These are phyloP conservation scores for Drosophila bipectinata DNA, from an alignment of 1,140 invertebrate species.

Conservation along the genomic window DNA sequence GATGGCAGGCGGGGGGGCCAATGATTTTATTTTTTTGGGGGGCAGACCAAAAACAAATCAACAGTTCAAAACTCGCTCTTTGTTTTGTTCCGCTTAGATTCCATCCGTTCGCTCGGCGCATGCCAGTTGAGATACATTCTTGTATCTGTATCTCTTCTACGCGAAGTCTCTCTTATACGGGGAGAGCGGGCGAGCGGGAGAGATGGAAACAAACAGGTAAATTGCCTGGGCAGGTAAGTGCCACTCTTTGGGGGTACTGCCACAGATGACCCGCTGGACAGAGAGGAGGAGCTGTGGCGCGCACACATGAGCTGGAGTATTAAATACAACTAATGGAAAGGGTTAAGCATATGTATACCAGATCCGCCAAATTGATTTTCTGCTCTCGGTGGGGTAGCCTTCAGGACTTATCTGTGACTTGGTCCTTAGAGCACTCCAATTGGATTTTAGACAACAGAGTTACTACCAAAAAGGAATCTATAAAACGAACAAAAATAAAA, in stretches of 20 bases:
- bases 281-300: neutral
- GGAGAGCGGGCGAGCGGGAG: constrained; percentile 1
- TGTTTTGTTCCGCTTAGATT: constrained; percentile 59
- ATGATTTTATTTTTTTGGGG: neutral
- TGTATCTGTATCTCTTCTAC: neutral
- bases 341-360: constrained; percentile 5
- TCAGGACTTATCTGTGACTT: neutral
- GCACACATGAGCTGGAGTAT: neutral
- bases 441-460: neutral
- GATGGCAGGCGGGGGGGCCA: no score
- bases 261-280: neutral
- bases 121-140: neutral
- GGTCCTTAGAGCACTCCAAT: neutral
- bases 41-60: constrained; percentile 57
- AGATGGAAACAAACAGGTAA: constrained; percentile 15
- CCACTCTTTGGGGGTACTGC: constrained; percentile 1
- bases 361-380: constrained; percentile 4
- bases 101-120: constrained; percentile 18
- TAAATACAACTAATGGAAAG: constrained; percentile 2
- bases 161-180: constrained; percentile 46
- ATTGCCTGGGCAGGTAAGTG: constrained; percentile 21
- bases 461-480: neutral
- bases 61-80: constrained; percentile 58
- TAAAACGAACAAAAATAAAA: neutral
- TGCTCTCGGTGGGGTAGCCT: neutral